A percentile compares a stretch with the other conserved stretches of the same genome.
These are phyloP conservation scores for Leptopilina clavipes DNA, from an alignment of 1,140 invertebrate genomes.

Conservation along the genomic window DNA sequence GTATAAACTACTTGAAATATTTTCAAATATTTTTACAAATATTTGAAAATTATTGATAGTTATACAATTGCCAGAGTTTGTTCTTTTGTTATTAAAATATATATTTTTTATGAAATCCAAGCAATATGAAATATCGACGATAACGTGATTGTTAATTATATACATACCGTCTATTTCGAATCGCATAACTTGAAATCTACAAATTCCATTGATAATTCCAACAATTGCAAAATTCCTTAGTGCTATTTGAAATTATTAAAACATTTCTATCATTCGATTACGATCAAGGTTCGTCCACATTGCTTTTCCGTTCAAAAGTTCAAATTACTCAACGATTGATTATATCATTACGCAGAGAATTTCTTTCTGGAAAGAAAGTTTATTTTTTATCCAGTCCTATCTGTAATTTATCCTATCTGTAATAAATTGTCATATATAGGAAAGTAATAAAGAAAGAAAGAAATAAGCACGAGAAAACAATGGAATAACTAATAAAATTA, in stretches of 20 bases:
- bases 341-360: background rate
- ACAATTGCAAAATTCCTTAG: constrained; percentile 59
- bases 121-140: constrained; percentile 48
- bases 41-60: too few relatives aligned
- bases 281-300: background rate
- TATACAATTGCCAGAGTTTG: constrained; percentile 24
- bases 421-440: too few relatives aligned
- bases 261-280: constrained; percentile 29
- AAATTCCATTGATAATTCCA: constrained; percentile 65
- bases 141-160: constrained; percentile 68
- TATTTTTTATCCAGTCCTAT: too few relatives aligned
- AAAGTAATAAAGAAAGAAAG: too few relatives aligned
- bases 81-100: constrained; percentile 53
- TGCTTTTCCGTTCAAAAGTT: background rate
- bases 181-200: constrained; percentile 71
- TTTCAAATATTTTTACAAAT: too few relatives aligned
- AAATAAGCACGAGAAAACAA: too few relatives aligned
- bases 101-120: constrained; percentile 65
- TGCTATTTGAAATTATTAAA: constrained; percentile 51
- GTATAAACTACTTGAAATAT: too few relatives aligned
- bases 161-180: constrained; percentile 69
- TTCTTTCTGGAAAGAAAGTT: too few relatives aligned
- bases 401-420: too few relatives aligned
- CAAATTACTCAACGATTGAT: background rate
- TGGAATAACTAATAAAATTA: too few relatives aligned